phyloP scores from a whole-genome alignment of 1,140 invertebrate species.

The Trypoxylus dichotomus region DNA sequence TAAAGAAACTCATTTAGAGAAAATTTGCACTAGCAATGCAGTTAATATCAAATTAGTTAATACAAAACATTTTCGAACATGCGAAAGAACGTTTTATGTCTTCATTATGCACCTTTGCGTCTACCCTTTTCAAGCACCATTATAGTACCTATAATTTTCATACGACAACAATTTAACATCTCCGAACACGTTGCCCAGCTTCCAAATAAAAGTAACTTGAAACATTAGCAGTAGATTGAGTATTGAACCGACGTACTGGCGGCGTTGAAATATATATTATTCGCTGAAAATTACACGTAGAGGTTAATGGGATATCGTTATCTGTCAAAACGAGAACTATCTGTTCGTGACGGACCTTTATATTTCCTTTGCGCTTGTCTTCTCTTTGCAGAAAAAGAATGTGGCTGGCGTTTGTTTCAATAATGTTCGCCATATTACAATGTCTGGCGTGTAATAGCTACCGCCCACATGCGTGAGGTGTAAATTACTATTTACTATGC shows the following conservation, averaged over 20 bases:
- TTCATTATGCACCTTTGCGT: no score
- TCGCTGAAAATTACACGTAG: neutral
- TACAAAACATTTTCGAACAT: no score
- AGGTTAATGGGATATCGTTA: neutral
- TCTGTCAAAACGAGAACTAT: neutral
- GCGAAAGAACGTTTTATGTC: no score
- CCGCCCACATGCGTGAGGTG: slow-evolving; percentile 20
- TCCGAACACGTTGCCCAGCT: no score
- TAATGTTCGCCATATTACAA: neutral
- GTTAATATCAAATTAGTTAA: no score
- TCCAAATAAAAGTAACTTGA: no score
- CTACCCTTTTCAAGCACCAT: no score
- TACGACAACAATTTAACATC: no score
- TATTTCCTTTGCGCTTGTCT: neutral
- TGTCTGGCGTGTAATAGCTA: slow-evolving; percentile 28
- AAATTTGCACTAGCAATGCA: no score
- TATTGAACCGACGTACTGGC: neutral
- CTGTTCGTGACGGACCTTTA: neutral
- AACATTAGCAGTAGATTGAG: neutral
- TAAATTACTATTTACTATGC: slow-evolving; percentile 29
- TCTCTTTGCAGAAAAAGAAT: neutral
- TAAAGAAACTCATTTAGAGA: no score
- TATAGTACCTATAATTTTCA: no score
- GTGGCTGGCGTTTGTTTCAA: slow-evolving; percentile 14
- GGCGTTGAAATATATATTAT: slow-evolving; percentile 3